A percentile compares a stretch with the other conserved stretches of the same genome.
Evolutionary conservation across 1,140 invertebrate species (phyloP).

Genomic region (Drosophila mojavensis): DNA sequence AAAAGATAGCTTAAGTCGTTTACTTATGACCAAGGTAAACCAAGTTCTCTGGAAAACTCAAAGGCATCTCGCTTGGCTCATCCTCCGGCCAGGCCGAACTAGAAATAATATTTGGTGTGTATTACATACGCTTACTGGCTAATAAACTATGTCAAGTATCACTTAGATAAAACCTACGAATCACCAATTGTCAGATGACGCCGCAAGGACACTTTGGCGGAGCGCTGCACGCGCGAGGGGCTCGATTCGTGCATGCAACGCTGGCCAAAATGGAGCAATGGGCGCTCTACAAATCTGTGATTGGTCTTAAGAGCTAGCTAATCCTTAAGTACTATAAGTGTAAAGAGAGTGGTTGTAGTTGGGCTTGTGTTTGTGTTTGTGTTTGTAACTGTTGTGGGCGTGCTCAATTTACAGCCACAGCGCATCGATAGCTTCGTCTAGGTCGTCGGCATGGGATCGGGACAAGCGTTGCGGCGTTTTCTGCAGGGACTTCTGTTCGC

Average conservation of each 20-base stretch:
- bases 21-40: conserved; percentile 5
- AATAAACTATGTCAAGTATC: conserved; percentile 68
- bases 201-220: conserved; percentile 16
- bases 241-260: conserved; percentile 31
- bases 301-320: conserved; percentile 21
- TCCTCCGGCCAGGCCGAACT: conserved; percentile 5
- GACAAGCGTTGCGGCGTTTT: conserved; percentile 33
- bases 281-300: background rate
- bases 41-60: conserved; percentile 6
- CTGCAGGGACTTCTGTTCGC: conserved; percentile 49
- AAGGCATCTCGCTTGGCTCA: conserved; percentile 5
- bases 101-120: conserved; percentile 9
- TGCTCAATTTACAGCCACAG: conserved; percentile 58
- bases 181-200: conserved; percentile 2
- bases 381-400: background rate
- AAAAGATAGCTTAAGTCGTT: conserved; percentile 20
- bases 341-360: background rate
- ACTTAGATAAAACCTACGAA: conserved; percentile 54
- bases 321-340: background rate
- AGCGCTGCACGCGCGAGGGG: conserved; percentile 33
- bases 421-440: conserved; percentile 71
- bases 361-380: background rate
- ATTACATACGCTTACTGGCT: conserved; percentile 60
- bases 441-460: conserved; percentile 42
- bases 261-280: conserved; percentile 29